These are phyloP conservation scores for Rallus limicola DNA, from an alignment of 2,113 vertebrate species.

Conservation along the genomic window DNA sequence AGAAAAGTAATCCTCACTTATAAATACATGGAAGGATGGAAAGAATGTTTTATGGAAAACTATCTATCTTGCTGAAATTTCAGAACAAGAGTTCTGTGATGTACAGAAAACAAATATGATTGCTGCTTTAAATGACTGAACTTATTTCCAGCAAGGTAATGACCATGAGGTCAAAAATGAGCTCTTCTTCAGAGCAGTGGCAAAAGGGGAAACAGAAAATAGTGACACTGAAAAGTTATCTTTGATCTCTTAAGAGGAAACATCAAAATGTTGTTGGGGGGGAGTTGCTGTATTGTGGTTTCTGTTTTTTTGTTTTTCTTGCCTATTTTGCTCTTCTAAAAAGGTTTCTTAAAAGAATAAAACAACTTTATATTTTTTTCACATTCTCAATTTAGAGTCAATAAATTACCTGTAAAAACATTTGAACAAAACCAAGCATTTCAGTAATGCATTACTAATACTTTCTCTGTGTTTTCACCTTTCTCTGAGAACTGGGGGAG, in stretches of 20 bases:
- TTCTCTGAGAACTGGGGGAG: neutral
- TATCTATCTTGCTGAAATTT: neutral
- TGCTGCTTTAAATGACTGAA: neutral
- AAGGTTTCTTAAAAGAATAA: neutral
- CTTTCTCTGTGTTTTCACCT: neutral
- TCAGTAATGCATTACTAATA: neutral
- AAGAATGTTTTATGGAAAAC: constrained; percentile 12
- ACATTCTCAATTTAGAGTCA: neutral
- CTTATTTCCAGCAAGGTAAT: neutral
- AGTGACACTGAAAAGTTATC: neutral
- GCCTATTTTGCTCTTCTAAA: neutral
- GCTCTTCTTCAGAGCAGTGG: constrained; percentile 8
- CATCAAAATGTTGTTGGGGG: neutral
- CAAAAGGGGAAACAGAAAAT: constrained; percentile 24
- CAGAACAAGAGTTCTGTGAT: neutral
- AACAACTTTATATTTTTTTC: neutral
- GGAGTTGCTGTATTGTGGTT: neutral
- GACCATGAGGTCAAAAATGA: neutral
- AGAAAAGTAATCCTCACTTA: neutral
- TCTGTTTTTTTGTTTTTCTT: neutral
- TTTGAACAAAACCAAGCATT: neutral
- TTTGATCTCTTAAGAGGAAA: neutral
- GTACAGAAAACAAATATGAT: neutral
- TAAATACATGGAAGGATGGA: neutral
- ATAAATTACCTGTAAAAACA: neutral